These are phyloP conservation scores for Rhabditoides inermis DNA, from an alignment of 2,888 invertebrate species.

Conservation along the genomic window DNA sequence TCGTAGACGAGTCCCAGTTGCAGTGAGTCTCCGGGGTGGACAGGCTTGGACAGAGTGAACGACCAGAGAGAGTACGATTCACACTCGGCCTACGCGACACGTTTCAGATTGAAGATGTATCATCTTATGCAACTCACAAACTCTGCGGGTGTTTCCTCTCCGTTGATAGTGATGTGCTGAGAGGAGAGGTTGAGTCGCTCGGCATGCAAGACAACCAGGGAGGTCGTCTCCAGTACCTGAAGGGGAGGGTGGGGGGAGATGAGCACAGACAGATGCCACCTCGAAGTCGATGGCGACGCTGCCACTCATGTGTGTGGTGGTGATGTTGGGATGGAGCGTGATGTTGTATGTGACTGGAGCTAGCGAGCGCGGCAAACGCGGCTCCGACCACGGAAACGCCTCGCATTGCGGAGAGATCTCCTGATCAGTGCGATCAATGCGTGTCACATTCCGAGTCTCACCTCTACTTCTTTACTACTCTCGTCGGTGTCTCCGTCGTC, in stretches of 20 bases:
- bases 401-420: too few species aligned
- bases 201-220: constrained; percentile 15
- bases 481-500: too few species aligned
- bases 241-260: too few species aligned
- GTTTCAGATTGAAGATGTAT: constrained; percentile 7
- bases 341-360: constrained; percentile 41
- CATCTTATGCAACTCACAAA: constrained; percentile 6
- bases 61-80: constrained; percentile 27
- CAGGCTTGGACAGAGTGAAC: constrained; percentile 11
- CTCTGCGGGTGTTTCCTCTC: constrained; percentile 5
- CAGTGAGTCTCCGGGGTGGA: constrained; percentile 14
- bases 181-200: constrained; percentile 15
- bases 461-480: too few species aligned
- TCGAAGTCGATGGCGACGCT: constrained; percentile 22
- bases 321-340: constrained; percentile 33
- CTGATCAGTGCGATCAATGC: too few species aligned
- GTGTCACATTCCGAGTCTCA: too few species aligned
- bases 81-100: constrained; percentile 17
- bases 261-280: constrained; percentile 5
- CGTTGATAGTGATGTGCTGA: constrained; percentile 9
- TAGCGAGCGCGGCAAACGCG: constrained; percentile 51
- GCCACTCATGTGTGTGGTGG: constrained; percentile 14
- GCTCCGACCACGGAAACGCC: too few species aligned
- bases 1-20: constrained; percentile 12
- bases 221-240: constrained; percentile 9